phyloP scores from a whole-genome alignment of 92 coral and sea anemone species.

The Actinernus sp. region DNA sequence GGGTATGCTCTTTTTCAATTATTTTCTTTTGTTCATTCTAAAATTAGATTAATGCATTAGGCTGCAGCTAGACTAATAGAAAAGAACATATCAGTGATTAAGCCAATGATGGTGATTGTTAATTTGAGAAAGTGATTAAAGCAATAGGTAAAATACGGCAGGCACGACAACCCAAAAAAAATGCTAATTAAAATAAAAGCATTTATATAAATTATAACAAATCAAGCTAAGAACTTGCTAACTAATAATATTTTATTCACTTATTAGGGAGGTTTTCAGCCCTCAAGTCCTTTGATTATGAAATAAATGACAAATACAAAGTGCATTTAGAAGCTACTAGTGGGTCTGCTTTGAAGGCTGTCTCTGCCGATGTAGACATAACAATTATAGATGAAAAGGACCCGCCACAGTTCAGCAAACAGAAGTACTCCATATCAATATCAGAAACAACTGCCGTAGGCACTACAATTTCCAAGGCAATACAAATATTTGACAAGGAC shows the following conservation, averaged over 20 bases:
- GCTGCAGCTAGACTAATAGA: too few relatives aligned
- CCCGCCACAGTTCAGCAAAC: constrained; percentile 56
- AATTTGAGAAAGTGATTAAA: too few relatives aligned
- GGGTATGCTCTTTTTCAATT: too few relatives aligned
- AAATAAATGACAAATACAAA: constrained; percentile 45
- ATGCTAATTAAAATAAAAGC: too few relatives aligned
- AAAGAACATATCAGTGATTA: too few relatives aligned
- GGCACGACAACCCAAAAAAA: too few relatives aligned
- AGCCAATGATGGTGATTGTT: too few relatives aligned
- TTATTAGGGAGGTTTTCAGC: constrained; percentile 61
- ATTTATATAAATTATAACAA: background rate
- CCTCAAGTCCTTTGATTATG: constrained; percentile 74
- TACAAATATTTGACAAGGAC: constrained; percentile 69
- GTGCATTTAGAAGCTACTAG: constrained; percentile 63
- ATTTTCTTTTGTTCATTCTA: too few relatives aligned
- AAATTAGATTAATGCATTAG: too few relatives aligned
- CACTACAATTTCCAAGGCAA: constrained; percentile 61
- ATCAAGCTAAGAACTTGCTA: background rate
- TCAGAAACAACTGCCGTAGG: constrained; percentile 30
- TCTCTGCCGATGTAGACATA: constrained; percentile 49
- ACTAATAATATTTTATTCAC: background rate
- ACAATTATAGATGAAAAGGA: constrained; percentile 61
- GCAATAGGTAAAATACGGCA: too few relatives aligned
- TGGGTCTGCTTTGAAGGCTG: constrained; percentile 46
- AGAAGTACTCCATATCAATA: constrained; percentile 23